phyloP scores from a whole-genome alignment of 2,113 vertebrate species.

The Guaruba guarouba region DNA sequence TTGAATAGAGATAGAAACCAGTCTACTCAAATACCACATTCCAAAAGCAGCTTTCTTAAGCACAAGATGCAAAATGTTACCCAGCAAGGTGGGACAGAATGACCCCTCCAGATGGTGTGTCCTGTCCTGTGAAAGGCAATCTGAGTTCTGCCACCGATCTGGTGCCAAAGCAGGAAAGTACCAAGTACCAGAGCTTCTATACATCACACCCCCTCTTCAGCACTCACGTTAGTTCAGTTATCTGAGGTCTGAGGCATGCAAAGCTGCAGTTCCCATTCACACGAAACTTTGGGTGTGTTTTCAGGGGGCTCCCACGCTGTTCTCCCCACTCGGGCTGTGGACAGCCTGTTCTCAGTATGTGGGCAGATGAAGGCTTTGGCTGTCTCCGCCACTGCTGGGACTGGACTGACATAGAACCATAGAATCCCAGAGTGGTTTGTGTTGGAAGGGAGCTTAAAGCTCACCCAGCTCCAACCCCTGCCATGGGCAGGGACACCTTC shows the following conservation, averaged over 20 bases:
- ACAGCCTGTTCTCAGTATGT: neutral
- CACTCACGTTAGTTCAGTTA: neutral
- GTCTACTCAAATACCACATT: neutral
- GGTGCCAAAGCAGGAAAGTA: neutral
- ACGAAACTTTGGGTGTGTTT: accelerated
- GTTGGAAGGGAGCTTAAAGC: neutral
- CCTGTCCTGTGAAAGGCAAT: neutral
- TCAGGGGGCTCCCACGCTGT: accelerated
- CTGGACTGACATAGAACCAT: neutral
- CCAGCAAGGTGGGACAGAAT: neutral
- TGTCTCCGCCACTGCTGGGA: neutral
- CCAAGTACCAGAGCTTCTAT: neutral
- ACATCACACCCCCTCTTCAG: accelerated
- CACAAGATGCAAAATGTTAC: neutral
- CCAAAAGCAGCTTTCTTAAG: neutral
- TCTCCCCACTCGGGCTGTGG: neutral
- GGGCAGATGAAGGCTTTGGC: neutral
- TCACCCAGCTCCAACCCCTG: neutral
- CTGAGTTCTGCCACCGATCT: neutral
- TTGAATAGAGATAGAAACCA: accelerated
- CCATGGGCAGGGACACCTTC: neutral
- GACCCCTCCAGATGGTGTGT: accelerated
- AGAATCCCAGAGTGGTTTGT: neutral
- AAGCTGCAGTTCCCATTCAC: neutral
- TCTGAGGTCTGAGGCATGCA: neutral